Percentiles rank a stretch among this genome's conserved stretches.
Evolutionary conservation across 2,113 vertebrate species (phyloP).

Genomic region (Ictidomys tridecemlineatus): DNA sequence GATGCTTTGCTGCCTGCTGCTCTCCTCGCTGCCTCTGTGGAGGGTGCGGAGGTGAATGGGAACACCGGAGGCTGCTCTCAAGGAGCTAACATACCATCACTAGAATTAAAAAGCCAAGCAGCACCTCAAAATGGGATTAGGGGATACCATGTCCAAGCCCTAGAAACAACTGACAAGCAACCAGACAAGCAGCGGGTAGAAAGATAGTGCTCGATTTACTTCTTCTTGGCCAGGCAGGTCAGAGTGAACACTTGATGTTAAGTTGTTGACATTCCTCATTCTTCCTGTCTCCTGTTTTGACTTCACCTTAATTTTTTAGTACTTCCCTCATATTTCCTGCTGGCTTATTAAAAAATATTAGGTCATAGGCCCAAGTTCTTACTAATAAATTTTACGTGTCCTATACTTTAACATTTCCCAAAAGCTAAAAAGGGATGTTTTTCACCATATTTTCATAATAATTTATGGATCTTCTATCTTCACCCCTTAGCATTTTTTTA

Average conservation of each 20-base stretch:
- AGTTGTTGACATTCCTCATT: too few relatives aligned
- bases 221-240: neutral
- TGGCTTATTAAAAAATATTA: neutral
- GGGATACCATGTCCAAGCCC: slow-evolving; percentile 76
- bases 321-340: neutral
- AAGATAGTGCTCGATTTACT: rapidly evolving
- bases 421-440: slow-evolving; percentile 20
- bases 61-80: slow-evolving; percentile 48
- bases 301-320: neutral
- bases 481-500: neutral
- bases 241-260: rapidly evolving
- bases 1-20: neutral
- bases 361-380: neutral
- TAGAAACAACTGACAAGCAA: slow-evolving; percentile 78
- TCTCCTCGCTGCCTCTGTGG: slow-evolving; percentile 56
- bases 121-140: slow-evolving; percentile 79
- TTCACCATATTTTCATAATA: neutral
- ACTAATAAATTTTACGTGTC: neutral
- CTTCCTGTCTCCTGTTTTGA: neutral
- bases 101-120: slow-evolving; percentile 47
- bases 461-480: neutral
- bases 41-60: slow-evolving; percentile 64
- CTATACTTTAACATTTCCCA: neutral
- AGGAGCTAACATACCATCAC: neutral
- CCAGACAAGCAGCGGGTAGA: slow-evolving; percentile 77